Percentiles rank a stretch among this genome's conserved stretches.
Conservation (phyloP, 1,140 invertebrate genomes). For the Scaptomyza montana region DNA sequence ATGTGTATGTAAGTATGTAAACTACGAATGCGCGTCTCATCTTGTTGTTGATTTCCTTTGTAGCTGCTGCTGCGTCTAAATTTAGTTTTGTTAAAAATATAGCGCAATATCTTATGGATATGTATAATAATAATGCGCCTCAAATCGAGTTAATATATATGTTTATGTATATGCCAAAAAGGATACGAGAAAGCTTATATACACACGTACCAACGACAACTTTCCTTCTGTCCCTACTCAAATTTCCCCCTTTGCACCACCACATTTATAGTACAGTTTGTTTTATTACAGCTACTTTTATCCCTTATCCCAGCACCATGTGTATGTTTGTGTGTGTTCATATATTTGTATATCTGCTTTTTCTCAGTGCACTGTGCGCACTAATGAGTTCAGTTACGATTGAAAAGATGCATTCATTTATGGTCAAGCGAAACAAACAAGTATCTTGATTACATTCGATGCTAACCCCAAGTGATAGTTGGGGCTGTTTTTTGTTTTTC, state of each 20-base stretch:
- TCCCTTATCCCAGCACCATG: neutral
- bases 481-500: neutral
- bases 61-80: conserved; percentile 44
- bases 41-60: conserved; percentile 46
- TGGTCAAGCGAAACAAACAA: conserved; percentile 33
- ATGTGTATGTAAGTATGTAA: neutral
- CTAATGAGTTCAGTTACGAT: conserved; percentile 25
- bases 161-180: neutral
- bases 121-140: conserved; percentile 12
- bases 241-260: conserved; percentile 24
- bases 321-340: neutral
- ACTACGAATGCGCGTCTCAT: conserved; percentile 29
- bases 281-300: conserved; percentile 3
- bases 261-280: conserved; percentile 38
- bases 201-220: conserved; percentile 1
- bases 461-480: conserved; percentile 12
- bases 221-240: conserved; percentile 21
- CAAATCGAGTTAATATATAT: neutral
- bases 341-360: conserved; percentile 10
- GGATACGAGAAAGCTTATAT: conserved; percentile 12
- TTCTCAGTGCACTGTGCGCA: conserved; percentile 18
- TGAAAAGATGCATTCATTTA: conserved; percentile 28
- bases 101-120: conserved; percentile 11
- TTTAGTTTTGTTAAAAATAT: conserved; percentile 40
- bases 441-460: conserved; percentile 39